phyloP scores from a whole-genome alignment of 1,140 invertebrate species.

The Forficula auricularia region DNA sequence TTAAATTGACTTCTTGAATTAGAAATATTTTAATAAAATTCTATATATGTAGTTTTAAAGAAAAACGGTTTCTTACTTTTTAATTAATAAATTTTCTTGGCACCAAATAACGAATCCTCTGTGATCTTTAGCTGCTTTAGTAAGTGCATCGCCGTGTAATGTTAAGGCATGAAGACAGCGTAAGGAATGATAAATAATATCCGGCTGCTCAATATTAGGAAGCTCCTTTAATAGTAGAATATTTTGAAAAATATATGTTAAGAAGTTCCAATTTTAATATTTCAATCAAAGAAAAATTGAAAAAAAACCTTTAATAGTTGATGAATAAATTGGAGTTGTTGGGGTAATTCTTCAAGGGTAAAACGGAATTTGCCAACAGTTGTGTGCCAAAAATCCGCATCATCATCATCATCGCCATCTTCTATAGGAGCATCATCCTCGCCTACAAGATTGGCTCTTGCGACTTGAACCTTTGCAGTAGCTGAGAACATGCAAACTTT shows the following conservation, averaged over 20 bases:
- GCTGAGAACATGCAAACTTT: conserved; percentile 21
- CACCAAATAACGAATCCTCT: conserved; percentile 93
- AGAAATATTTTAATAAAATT: not conserved
- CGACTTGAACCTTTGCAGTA: conserved; percentile 42
- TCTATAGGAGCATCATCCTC: conserved; percentile 47
- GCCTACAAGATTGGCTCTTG: conserved; percentile 45
- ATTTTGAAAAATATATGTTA: no score
- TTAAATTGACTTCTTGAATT: not conserved
- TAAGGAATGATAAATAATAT: conserved; percentile 84
- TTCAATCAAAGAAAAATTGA: not conserved
- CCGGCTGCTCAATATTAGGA: conserved; percentile 65
- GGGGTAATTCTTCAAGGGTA: conserved; percentile 74
- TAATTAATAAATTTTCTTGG: conserved; percentile 88
- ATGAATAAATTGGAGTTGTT: conserved; percentile 82
- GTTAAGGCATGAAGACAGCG: conserved; percentile 82
- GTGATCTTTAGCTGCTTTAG: conserved; percentile 72
- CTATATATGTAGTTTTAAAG: not conserved
- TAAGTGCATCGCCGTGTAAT: conserved; percentile 82
- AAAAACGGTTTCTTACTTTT: conserved; percentile 49
- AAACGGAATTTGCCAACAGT: conserved; percentile 84
- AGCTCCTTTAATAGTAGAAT: no score
- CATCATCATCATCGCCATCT: conserved; percentile 45
- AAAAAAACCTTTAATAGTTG: conserved; percentile 59
- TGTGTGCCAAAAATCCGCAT: conserved; percentile 75
- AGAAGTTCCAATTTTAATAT: conserved; percentile 2